phyloP scores from a whole-genome alignment of 2,888 invertebrate species.

The Harpalus rubripes region DNA sequence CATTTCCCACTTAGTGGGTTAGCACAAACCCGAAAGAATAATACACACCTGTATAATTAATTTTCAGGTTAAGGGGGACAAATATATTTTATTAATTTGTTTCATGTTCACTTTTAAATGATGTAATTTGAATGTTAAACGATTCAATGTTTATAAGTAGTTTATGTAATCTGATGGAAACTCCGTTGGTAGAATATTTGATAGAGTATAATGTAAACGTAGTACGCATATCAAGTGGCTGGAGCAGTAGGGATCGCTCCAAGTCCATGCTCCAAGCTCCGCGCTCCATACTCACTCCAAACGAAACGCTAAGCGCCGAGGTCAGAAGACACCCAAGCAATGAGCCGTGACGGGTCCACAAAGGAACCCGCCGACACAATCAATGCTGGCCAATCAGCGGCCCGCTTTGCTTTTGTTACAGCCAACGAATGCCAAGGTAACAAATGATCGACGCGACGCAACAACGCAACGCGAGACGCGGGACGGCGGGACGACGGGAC shows the following conservation, averaged over 20 bases:
- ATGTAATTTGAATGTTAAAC: no score
- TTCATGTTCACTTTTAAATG: no score
- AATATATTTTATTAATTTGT: no score
- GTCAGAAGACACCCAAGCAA: conserved; percentile 76
- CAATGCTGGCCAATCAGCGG: conserved; percentile 77
- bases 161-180: neutral
- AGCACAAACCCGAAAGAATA: no score
- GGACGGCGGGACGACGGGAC: neutral
- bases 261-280: neutral
- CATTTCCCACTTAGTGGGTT: no score
- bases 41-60: no score
- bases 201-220: conserved; percentile 30
- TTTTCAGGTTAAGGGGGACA: no score
- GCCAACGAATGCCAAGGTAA: conserved; percentile 71
- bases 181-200: neutral
- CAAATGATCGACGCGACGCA: conserved; percentile 68
- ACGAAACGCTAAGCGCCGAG: conserved; percentile 71
- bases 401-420: conserved; percentile 73
- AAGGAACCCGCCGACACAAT: conserved; percentile 78
- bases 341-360: conserved; percentile 77
- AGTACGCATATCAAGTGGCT: conserved; percentile 7
- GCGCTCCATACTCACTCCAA: neutral
- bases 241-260: conserved; percentile 12
- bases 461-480: conserved; percentile 53
- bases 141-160: no score